A percentile compares a stretch with the other conserved stretches of the same genome.
Evolutionary conservation across 2,113 vertebrate genomes (phyloP).

Genomic region (Nettapus auritus): DNA sequence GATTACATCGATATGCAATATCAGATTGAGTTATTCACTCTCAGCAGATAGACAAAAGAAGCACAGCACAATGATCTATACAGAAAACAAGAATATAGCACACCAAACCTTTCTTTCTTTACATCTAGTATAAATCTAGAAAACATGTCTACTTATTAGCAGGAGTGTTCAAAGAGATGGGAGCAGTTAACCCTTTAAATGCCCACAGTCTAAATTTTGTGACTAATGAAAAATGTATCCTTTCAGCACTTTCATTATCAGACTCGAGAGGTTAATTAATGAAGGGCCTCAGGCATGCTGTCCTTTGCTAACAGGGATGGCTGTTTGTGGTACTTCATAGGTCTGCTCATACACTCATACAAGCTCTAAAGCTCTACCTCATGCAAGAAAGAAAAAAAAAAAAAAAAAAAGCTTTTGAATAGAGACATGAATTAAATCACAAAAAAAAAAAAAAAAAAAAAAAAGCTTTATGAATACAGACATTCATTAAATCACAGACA

Average conservation of each 20-base stretch:
- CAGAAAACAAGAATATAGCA: background rate
- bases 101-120: background rate
- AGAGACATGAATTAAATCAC: background rate
- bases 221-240: background rate
- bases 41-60: background rate
- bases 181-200: background rate
- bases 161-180: background rate
- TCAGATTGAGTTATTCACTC: background rate
- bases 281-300: background rate
- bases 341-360: background rate
- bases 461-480: background rate
- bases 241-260: background rate
- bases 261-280: background rate
- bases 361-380: no score
- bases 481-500: background rate
- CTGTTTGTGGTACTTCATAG: background rate
- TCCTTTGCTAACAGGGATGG: background rate
- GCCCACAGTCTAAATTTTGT: background rate
- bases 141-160: background rate
- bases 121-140: background rate
- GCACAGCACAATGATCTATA: background rate
- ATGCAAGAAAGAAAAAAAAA: background rate
- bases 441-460: background rate
- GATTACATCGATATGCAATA: background rate
- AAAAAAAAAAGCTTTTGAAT: background rate